Conservation (phyloP, 2,888 invertebrate genomes). For the Aporophyla nigra region DNA sequence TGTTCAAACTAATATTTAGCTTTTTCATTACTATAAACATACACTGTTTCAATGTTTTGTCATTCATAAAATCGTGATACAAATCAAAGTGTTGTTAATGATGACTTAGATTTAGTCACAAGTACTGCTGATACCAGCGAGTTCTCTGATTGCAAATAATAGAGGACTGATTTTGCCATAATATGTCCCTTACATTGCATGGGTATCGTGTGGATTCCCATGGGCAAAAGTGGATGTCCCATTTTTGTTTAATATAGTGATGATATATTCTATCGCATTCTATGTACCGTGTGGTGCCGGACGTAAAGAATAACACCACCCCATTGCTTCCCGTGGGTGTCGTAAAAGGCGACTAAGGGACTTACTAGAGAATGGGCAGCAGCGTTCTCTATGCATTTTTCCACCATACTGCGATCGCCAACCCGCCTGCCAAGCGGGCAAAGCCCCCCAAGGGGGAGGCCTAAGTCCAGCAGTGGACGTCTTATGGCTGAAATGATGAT, state of each 20-base stretch:
- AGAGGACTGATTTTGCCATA: not conserved
- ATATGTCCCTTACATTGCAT: not conserved
- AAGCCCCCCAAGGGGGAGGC: too few relatives aligned
- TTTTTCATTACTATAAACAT: not conserved
- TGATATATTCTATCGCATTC: too few relatives aligned
- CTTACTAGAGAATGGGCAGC: too few relatives aligned
- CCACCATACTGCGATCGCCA: too few relatives aligned
- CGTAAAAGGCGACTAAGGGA: too few relatives aligned
- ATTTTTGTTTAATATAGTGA: not conserved
- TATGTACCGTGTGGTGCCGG: too few relatives aligned
- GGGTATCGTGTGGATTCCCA: not conserved
- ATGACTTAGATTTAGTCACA: not conserved
- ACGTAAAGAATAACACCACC: too few relatives aligned
- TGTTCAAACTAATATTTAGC: not conserved
- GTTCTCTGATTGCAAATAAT: not conserved
- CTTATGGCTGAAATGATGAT: too few relatives aligned
- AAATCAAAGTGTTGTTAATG: not conserved
- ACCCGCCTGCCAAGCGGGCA: too few relatives aligned
- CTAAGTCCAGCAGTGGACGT: too few relatives aligned
- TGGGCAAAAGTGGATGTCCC: not conserved
- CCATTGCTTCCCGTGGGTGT: too few relatives aligned
- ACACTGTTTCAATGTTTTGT: not conserved
- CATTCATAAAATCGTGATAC: not conserved
- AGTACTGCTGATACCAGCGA: not conserved
- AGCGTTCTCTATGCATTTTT: too few relatives aligned